Conservation (phyloP, 1,140 invertebrate genomes). For the Lamellibrachia luymesi region DNA sequence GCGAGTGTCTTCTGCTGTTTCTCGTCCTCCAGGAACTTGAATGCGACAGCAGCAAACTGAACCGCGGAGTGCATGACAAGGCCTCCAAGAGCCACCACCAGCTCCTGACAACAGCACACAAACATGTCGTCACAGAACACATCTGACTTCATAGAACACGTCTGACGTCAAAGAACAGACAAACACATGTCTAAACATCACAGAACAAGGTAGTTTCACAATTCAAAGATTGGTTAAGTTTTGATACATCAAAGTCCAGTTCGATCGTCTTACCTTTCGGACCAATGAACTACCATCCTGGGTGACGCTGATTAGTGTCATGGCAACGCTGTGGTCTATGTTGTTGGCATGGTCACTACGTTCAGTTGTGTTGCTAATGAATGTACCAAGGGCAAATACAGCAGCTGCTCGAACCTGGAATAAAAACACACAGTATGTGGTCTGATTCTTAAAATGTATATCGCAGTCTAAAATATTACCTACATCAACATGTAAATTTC, state of each 20-base stretch:
- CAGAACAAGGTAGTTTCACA: neutral
- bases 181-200: conserved; percentile 15
- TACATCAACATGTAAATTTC: no score
- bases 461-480: no score
- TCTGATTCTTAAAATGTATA: neutral
- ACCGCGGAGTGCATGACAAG: conserved; percentile 87
- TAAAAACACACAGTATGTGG: conserved; percentile 7
- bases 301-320: conserved; percentile 74
- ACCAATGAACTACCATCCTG: conserved; percentile 86
- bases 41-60: conserved; percentile 73
- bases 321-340: conserved; percentile 87
- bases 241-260: neutral
- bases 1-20: conserved; percentile 17
- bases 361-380: conserved; percentile 73
- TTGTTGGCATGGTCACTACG: conserved; percentile 89
- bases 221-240: neutral
- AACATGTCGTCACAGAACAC: neutral
- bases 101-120: conserved; percentile 61
- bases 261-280: conserved; percentile 68
- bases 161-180: neutral
- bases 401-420: conserved; percentile 79
- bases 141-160: conserved; percentile 6
- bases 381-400: conserved; percentile 91
- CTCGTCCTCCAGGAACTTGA: conserved; percentile 70
- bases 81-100: conserved; percentile 83